These are phyloP conservation scores for Crocidura indochinensis DNA, from an alignment of 2,797 vertebrate species.

Conservation along the genomic window DNA sequence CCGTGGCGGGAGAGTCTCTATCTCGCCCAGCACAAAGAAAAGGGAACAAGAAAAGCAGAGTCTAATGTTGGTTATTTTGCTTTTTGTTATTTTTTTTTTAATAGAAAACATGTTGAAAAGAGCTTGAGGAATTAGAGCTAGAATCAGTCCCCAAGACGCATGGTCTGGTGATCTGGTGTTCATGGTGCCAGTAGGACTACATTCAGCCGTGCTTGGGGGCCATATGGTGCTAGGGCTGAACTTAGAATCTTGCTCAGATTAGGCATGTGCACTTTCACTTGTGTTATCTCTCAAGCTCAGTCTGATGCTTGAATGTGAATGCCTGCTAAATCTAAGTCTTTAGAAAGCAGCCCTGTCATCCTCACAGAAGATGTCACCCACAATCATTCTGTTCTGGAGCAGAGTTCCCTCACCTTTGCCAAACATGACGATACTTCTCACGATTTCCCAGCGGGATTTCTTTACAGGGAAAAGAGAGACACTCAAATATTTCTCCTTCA, in stretches of 20 bases:
- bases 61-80: background rate
- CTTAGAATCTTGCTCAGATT: too few relatives aligned
- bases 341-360: conserved; percentile 76
- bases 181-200: too few relatives aligned
- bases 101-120: too few relatives aligned
- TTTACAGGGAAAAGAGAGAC: conserved; percentile 80
- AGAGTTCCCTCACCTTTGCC: conserved; percentile 87
- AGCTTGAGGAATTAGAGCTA: too few relatives aligned
- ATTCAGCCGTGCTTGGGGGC: too few relatives aligned
- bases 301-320: conserved; percentile 72
- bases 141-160: too few relatives aligned
- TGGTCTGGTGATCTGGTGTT: too few relatives aligned
- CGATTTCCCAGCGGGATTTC: conserved; percentile 88
- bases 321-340: conserved; percentile 65
- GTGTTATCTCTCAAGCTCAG: too few relatives aligned
- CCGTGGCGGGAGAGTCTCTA: background rate
- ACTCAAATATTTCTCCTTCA: conserved; percentile 85
- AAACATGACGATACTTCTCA: conserved; percentile 88
- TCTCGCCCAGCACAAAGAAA: conserved; percentile 26
- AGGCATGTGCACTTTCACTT: too few relatives aligned
- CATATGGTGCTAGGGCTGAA: too few relatives aligned
- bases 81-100: too few relatives aligned
- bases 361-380: conserved; percentile 59
- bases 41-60: conserved; percentile 17
- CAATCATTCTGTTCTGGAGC: conserved; percentile 59